Base-by-base conservation (phyloP, 1,140 invertebrate genomes). In the Lycorma delicatula region DNA sequence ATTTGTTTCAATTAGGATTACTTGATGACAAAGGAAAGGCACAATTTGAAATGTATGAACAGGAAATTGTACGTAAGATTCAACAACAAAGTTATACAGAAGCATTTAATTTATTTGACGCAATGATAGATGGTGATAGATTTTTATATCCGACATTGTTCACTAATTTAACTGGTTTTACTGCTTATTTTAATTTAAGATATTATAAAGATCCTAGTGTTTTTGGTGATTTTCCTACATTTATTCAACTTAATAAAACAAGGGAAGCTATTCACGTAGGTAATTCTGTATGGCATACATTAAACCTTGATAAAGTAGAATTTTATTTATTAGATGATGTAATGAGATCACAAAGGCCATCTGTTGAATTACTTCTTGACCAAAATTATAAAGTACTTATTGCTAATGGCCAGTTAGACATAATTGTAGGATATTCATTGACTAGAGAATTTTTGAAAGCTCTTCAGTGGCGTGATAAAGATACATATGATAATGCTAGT, bases 241-340 rank as follows among this genome's bases (percentile, higher is more conserved):
- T 80, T 71, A 62, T 86, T 6, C 79, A 86, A 56, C 73, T 70
- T 12, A 70, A 78, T 20, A 72, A 74, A 29, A 78, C 85, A 0
- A 76, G 90, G 11, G 77, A 74, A 58, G 80, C 84, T 1, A 84
- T 95, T 48, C 91, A 96, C 70, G 90, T 94, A 4, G 91, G 91
- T 6, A 85, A 89, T 59, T 67, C 78, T 18, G 75, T 83, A 0
- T 63, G 61, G 26, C 46, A 67, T 11, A 51, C 55, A 74, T 47
- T 76, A 75, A 63, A 55, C n/a, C n/a, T n/a, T 67, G 68, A 71
- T 62, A 60, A 66, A 28, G 89, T 91, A 2, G 83, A 91, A 64
- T 63, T 74, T 6, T 75, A 87, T 69, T 68, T 96, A 5, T 78
- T 82, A 38, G 68, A 75, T 22, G 93, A 97, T 75, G 76, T 96